A percentile compares a stretch with the other conserved stretches of the same genome.
Conservation (phyloP, 2,888 invertebrate species). For the Galerucella pusilla region DNA sequence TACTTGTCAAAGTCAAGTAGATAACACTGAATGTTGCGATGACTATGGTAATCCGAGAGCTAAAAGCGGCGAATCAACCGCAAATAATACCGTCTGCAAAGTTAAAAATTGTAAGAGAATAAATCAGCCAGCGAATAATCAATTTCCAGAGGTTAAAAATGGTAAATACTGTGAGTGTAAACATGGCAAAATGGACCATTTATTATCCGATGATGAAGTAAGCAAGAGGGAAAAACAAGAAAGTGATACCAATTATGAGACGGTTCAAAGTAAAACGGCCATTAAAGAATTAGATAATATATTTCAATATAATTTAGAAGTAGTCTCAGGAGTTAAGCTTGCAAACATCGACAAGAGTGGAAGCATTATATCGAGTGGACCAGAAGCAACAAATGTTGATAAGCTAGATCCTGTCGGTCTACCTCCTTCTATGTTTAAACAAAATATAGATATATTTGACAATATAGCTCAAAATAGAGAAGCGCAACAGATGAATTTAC, state of each 20-base stretch:
- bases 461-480: not conserved
- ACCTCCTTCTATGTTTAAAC: not conserved
- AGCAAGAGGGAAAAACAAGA: not conserved
- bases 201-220: not conserved
- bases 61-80: not conserved
- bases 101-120: no score
- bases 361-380: not conserved
- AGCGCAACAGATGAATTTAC: not conserved
- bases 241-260: not conserved
- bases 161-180: not conserved
- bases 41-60: not conserved
- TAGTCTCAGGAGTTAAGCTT: not conserved
- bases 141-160: not conserved
- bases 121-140: not conserved
- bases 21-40: not conserved
- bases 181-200: not conserved
- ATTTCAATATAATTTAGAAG: not conserved
- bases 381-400: not conserved
- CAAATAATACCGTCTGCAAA: not conserved
- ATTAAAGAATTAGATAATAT: not conserved
- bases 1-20: not conserved
- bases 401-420: not conserved
- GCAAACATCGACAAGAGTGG: not conserved
- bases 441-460: slow-evolving; percentile 1
- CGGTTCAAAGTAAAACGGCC: not conserved